Evolutionary conservation across 2,888 invertebrate genomes (phyloP), one percentile per base, ranked within the genome.

Genomic region (Caenorhabditis uteleia): DNA sequence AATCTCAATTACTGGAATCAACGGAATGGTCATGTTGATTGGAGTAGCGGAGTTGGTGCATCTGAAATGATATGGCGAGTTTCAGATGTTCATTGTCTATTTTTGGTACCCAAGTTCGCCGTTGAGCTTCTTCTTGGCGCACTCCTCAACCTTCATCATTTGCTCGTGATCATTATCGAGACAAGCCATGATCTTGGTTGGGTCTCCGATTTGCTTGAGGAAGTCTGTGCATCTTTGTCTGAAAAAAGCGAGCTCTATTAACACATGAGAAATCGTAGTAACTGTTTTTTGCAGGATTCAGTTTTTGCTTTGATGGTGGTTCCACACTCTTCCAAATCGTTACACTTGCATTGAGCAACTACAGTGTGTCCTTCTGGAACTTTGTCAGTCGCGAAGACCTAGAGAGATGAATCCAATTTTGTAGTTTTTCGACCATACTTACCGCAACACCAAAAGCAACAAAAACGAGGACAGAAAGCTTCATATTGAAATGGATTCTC

Each of bases 21-120:
- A 57, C 8, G 81, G 79, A 33, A 81, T 75, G 1, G 81, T 82
- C 36, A 81, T 59, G 46, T 81, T 81, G 45, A 75, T 68, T 23
- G 81, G 81, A 14, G 69, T 64, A 12, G 57, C 73, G n/a, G 78
- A 76, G 57, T 78, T 81, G 27, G 81, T 77, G 58, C 81, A 81
- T 43, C 75, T n/a, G n/a, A n/a, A n/a, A n/a, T n/a, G n/a, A n/a
- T n/a, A 67, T 39, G 42, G 54, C 38, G 4, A 3, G 4, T 42
- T 50, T 6, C 12, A 12, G 2, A 40, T 16, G 7, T 29, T 27
- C 3, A 43, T 14, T 7, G 25, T 36, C 38, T 26, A 65, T 56
- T 64, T n/a, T n/a, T n/a, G n/a, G n/a, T n/a, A n/a, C n/a, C n/a
- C 70, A 10, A 74, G 61, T 34, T 74, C 74, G 39, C 70, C 70